Evolutionary conservation across 2,888 invertebrate species (phyloP).

Genomic region (Tetanocera ferruginea): DNA sequence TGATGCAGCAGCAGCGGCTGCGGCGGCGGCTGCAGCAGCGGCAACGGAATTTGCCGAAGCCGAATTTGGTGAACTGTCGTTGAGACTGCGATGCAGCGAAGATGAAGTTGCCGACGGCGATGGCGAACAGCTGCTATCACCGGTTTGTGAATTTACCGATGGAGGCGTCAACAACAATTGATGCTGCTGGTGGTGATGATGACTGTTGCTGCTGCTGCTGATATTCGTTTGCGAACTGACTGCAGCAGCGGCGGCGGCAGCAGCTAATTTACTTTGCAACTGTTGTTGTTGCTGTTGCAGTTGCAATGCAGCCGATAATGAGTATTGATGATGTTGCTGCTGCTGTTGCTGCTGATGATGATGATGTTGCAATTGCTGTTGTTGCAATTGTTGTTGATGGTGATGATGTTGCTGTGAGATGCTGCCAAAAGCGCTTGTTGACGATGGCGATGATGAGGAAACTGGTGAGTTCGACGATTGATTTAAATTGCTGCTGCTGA

Average conservation of each 20-base stretch:
- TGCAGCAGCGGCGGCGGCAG: constrained; percentile 65
- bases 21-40: constrained; percentile 66
- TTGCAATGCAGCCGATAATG: constrained; percentile 68
- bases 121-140: constrained; percentile 63
- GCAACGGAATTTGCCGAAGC: constrained; percentile 75
- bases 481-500: constrained; percentile 57
- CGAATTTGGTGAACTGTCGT: constrained; percentile 70
- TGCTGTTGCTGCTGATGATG: constrained; percentile 51
- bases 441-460: constrained; percentile 67
- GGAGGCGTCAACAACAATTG: constrained; percentile 63
- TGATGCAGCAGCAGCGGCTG: constrained; percentile 59
- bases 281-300: constrained; percentile 62
- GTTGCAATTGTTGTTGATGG: constrained; percentile 52
- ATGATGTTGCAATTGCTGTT: constrained; percentile 52
- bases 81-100: constrained; percentile 59
- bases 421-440: constrained; percentile 54
- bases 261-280: constrained; percentile 64
- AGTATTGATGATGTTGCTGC: constrained; percentile 67
- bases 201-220: constrained; percentile 49
- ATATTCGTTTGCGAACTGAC: constrained; percentile 57
- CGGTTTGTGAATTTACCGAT: constrained; percentile 62
- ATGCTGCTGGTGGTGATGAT: constrained; percentile 56
- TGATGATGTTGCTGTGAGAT: constrained; percentile 54
- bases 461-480: constrained; percentile 68
- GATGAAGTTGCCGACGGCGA: constrained; percentile 61